phyloP scores from a whole-genome alignment of 2,113 vertebrate species.

The Cercocebus atys region DNA sequence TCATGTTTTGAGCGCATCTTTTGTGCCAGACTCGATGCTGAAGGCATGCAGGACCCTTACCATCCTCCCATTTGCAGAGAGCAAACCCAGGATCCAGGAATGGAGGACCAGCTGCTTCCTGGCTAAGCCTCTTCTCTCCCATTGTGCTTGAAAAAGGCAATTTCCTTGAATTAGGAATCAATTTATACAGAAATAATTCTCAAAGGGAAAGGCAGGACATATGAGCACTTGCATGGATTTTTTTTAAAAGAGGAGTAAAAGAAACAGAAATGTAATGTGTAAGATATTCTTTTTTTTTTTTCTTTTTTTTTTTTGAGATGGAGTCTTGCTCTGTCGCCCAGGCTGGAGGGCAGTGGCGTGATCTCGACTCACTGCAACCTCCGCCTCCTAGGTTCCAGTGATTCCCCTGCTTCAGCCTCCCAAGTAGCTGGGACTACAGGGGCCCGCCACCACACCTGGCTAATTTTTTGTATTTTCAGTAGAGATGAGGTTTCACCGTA shows the following conservation, averaged over 20 bases:
- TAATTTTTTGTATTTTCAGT: too few species aligned
- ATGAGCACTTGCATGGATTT: not conserved
- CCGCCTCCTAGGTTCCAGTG: too few species aligned
- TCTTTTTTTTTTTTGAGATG: too few species aligned
- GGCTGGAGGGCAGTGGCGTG: too few species aligned
- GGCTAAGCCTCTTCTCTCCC: not conserved
- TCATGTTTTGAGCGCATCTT: accelerated
- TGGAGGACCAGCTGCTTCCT: not conserved
- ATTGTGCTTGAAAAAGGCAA: not conserved
- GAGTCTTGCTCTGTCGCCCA: too few species aligned
- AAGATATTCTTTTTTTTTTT: not conserved
- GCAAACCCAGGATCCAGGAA: too few species aligned
- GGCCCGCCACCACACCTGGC: accelerated
- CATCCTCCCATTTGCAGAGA: too few species aligned
- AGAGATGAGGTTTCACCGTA: too few species aligned
- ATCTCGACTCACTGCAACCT: too few species aligned
- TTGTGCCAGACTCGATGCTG: not conserved
- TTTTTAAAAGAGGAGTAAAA: not conserved
- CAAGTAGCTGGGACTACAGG: too few species aligned
- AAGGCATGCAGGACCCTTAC: not conserved
- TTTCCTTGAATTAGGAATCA: not conserved
- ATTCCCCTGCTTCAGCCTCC: too few species aligned
- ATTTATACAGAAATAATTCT: not conserved
- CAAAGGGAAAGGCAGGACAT: not conserved
- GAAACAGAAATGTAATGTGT: not conserved